Base-by-base conservation (phyloP, 2,113 vertebrate genomes). In the Charadrius vociferus region DNA sequence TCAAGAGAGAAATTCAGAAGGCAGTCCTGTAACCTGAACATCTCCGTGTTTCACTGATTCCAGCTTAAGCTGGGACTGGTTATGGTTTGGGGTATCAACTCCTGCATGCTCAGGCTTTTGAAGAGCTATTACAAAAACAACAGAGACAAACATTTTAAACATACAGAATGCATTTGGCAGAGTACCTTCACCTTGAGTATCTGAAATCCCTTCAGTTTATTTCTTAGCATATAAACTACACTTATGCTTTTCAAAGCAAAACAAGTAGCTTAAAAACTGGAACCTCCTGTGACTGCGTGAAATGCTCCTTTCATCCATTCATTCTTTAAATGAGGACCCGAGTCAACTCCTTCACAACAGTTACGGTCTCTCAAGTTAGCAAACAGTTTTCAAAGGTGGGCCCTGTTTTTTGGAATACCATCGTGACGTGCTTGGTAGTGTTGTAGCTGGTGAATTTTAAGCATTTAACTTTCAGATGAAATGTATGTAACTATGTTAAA, bases 291-390 rank as follows among this genome's bases (percentile, higher is more conserved):
- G 62, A 82, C 45, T 86, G 39, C 56, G 56, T 63, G 39, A 87
- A 97, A 88, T 53, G 23, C 18, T 93, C n/a, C 50, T 96, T 94
- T 95, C 62, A 88, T 83, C 55, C 82, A 47, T 58, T 78, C 39
- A 75, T 79, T 73, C 83, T 77, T 52, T 52, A 85, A 75, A 85
- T 21, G 61, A 86, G 66, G 61, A 81, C 30, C 43, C 1, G 0
- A 77, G 27, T 81, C 85, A 88, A 75, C 59, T 91, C 70, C 66
- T 83, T 94, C 86, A 68, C 55, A 88, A 63, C 55, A 92, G 43
- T 58, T 84, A 84, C 3, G 1, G 55, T 45, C 92, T 86, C 80
- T 86, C 53, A 73, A 91, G 86, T 45, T 75, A 88, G 50, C 50
- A 83, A 86, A 89, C 71, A 70, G 62, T 85, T 93, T 90, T 77